phyloP scores from a whole-genome alignment of 2,113 vertebrate species.

The Orycteropus afer region DNA sequence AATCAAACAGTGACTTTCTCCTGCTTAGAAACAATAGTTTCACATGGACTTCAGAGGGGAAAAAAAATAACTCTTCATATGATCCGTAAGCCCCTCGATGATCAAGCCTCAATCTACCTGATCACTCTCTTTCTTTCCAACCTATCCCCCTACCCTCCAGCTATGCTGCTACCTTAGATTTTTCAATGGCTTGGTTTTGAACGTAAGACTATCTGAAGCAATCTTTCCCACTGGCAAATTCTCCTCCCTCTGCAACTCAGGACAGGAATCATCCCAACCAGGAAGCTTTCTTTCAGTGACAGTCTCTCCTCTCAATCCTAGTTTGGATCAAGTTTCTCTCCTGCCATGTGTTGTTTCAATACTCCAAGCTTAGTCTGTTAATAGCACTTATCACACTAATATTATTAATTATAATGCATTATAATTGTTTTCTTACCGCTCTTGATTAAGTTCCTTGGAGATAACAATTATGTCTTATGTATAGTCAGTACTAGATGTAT shows the following conservation, averaged over 20 bases:
- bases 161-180: not conserved
- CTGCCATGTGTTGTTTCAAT: not conserved
- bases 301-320: not conserved
- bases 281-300: slow-evolving; percentile 1
- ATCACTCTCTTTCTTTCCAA: not conserved
- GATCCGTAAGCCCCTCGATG: not conserved
- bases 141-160: not conserved
- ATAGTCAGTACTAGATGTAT: not conserved
- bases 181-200: not conserved
- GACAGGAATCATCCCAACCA: not conserved
- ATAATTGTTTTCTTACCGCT: not conserved
- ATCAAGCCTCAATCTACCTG: not conserved
- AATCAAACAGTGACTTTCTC: not conserved
- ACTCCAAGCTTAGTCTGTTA: not conserved
- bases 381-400: not conserved
- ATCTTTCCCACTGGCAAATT: not conserved
- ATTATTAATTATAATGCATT: too few relatives aligned
- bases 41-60: not conserved
- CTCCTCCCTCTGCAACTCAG: slow-evolving; percentile 19
- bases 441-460: slow-evolving; percentile 14
- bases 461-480: slow-evolving; percentile 31
- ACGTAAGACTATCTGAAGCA: not conserved
- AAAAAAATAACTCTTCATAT: slow-evolving; percentile 11
- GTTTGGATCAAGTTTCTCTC: not conserved
- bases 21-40: slow-evolving; percentile 23